Base-by-base conservation (phyloP, 1,140 invertebrate species). In the Neomicropteryx cornuta region DNA sequence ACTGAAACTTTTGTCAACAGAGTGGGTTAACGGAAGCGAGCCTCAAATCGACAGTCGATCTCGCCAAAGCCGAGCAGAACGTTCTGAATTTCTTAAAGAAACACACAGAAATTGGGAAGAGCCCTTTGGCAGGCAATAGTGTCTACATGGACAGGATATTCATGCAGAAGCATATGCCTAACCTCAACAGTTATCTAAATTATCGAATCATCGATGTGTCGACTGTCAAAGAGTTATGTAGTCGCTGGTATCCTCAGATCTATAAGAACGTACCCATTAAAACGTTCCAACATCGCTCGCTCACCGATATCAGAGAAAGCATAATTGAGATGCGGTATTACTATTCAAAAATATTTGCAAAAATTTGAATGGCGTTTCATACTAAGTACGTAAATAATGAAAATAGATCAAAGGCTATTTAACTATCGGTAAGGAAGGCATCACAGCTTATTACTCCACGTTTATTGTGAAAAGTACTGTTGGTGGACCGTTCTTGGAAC, bases 151-250 rank as follows among this genome's bases (percentile, higher is more conserved):
- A 98, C 58, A 66, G 82, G 43, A 36, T 80, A 10, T 94, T 93
- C 62, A 44, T 94, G 21, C 43, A 52, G 2, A 83, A 82, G 61
- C 76, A 81, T 47, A 84, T 91, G 78, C 84, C 87, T 1, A 60
- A 46, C 23, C 54, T 92, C 11, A 54, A 84, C 51, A 52, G 79
- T 8, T 86, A 92, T 61, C 66, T 97, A 38, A 90, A 97, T 62
- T 96, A 97, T 63, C 75, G 93, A 52, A 82, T 91, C 17, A 80
- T 97, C 35, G 94, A 98, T 75, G 91, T 96, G 3, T 89, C 83
- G 21, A 76, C 83, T 3, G 63, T 97, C 2, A 96, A 95, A 61
- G 92, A 96, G 66, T 51, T 97, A 45, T 74, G 64, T 19, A 72
- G 73, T 33, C 58, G 87, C 17, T 94, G 90, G 89, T 79, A 80